Evolutionary conservation across 2,797 vertebrate species (phyloP).

Genomic region (Hoplostethus atlanticus): DNA sequence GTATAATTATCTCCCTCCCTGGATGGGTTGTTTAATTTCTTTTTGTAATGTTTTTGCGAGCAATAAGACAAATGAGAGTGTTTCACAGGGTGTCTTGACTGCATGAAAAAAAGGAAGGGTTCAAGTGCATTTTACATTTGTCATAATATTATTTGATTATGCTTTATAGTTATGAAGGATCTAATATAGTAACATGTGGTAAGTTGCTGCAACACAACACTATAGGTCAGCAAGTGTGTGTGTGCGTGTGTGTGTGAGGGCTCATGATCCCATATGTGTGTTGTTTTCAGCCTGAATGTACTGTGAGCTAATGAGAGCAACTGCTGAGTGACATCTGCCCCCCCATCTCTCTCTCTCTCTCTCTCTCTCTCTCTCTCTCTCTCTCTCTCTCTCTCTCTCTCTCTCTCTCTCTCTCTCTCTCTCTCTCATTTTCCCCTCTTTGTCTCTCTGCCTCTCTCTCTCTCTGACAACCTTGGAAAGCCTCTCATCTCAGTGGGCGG

Average conservation of each 20-base stretch:
- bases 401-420: conserved; percentile 7
- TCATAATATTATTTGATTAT: conserved; percentile 37
- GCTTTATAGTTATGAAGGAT: conserved; percentile 30
- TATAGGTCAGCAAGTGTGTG: conserved; percentile 21
- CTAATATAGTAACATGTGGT: conserved; percentile 14
- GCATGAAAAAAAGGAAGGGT: too few species aligned
- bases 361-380: neutral
- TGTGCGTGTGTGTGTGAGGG: conserved; percentile 22
- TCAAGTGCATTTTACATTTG: conserved; percentile 1
- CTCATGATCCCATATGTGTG: conserved; percentile 8
- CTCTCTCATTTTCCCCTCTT: conserved; percentile 4
- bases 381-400: conserved; percentile 1
- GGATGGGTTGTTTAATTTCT: neutral
- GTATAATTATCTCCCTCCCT: conserved; percentile 10
- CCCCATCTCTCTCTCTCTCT: neutral
- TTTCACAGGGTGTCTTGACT: too few species aligned
- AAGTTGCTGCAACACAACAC: conserved; percentile 30
- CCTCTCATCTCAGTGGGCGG: conserved; percentile 21
- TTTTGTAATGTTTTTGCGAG: neutral
- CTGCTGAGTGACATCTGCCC: conserved; percentile 51
- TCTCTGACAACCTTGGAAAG: conserved; percentile 31
- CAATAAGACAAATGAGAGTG: too few species aligned
- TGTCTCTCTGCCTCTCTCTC: neutral
- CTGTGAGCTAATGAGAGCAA: conserved; percentile 41
- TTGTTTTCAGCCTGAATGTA: conserved; percentile 28